These are phyloP conservation scores for Phaenicophaeus curvirostris DNA, from an alignment of 2,797 vertebrate species.

Conservation along the genomic window DNA sequence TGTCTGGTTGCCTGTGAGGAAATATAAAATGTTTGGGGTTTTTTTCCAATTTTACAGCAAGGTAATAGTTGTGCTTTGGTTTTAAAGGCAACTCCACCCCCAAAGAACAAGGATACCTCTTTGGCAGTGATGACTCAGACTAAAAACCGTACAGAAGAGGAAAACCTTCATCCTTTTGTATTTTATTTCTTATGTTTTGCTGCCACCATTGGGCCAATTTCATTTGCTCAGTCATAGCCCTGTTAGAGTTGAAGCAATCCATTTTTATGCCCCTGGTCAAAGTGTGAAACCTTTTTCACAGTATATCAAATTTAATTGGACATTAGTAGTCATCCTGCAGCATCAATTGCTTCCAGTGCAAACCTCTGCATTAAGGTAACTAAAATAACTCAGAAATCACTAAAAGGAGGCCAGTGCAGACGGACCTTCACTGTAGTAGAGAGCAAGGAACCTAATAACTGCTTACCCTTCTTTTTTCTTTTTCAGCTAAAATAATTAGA, in stretches of 20 bases:
- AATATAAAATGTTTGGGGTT: neutral
- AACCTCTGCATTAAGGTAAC: neutral
- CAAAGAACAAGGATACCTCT: neutral
- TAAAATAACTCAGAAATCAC: neutral
- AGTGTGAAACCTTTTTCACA: neutral
- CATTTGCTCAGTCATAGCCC: neutral
- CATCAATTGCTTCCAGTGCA: neutral
- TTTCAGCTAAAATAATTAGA: neutral
- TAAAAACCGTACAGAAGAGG: neutral
- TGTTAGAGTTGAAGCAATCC: neutral
- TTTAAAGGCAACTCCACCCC: neutral
- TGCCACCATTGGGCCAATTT: slow-evolving; percentile 73
- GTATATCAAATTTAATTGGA: neutral
- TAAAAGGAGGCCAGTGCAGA: neutral
- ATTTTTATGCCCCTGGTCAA: neutral
- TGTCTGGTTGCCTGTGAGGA: neutral
- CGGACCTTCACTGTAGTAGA: neutral
- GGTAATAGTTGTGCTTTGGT: neutral
- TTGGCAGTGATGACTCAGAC: slow-evolving; percentile 23
- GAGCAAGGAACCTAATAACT: neutral
- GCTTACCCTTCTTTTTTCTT: neutral
- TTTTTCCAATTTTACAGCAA: neutral
- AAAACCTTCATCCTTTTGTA: neutral
- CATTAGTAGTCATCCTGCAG: neutral
- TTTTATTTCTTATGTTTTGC: slow-evolving; percentile 69